These are phyloP conservation scores for Trimorus sp. DNA, from an alignment of 2,888 invertebrate genomes.

Conservation along the genomic window DNA sequence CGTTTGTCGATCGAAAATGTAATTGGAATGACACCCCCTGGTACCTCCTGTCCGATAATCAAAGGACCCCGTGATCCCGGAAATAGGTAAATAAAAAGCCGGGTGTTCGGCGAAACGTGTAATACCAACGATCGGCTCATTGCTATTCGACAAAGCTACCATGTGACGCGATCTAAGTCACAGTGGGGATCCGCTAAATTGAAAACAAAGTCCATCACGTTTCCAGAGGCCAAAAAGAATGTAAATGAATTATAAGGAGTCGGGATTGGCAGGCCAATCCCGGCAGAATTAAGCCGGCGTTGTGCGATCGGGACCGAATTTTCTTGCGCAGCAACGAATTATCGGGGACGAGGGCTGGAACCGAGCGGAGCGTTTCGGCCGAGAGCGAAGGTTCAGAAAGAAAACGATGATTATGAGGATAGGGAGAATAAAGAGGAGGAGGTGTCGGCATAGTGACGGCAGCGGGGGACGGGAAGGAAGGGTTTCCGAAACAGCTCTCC, in stretches of 20 bases:
- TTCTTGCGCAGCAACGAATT: slow-evolving; percentile 61
- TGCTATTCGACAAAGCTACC: slow-evolving; percentile 78
- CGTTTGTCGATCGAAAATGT: too few species aligned
- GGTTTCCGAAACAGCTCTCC: slow-evolving; percentile 81
- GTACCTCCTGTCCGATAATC: slow-evolving; percentile 31
- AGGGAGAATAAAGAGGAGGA: slow-evolving; percentile 67
- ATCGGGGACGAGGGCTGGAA: slow-evolving; percentile 58
- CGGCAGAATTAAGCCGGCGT: slow-evolving; percentile 69
- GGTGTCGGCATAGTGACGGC: slow-evolving; percentile 67
- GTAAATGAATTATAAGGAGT: slow-evolving; percentile 81
- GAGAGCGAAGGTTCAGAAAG: slow-evolving; percentile 66
- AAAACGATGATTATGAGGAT: slow-evolving; percentile 67
- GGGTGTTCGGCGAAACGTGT: slow-evolving; percentile 63
- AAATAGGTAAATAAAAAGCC: slow-evolving; percentile 45
- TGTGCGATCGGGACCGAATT: slow-evolving; percentile 64
- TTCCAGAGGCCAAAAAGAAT: slow-evolving; percentile 79
- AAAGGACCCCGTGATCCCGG: slow-evolving; percentile 19
- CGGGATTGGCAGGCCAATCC: slow-evolving; percentile 74
- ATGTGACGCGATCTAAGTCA: slow-evolving; percentile 74
- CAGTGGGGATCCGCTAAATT: slow-evolving; percentile 80
- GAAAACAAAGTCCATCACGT: slow-evolving; percentile 82
- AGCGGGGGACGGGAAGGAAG: slow-evolving; percentile 76
- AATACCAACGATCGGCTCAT: slow-evolving; percentile 73
- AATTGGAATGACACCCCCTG: slow-evolving; percentile 27
- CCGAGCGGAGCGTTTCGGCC: slow-evolving; percentile 59